These are phyloP conservation scores for Musca vetustissima DNA, from an alignment of 1,140 invertebrate species.

Conservation along the genomic window DNA sequence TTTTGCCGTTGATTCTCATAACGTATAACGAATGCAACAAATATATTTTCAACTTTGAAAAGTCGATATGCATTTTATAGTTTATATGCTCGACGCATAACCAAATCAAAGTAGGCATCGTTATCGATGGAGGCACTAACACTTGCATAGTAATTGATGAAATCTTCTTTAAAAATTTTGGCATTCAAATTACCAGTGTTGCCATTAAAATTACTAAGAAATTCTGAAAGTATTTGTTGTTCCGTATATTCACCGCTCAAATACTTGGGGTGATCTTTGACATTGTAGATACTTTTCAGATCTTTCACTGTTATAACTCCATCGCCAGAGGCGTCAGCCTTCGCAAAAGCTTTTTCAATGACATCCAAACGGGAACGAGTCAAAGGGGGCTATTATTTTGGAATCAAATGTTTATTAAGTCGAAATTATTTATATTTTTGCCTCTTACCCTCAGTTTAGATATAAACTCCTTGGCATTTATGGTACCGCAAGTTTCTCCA, in stretches of 20 bases:
- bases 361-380: conserved; percentile 70
- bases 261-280: conserved; percentile 61
- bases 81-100: conserved; percentile 91
- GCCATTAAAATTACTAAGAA: conserved; percentile 83
- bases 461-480: conserved; percentile 89
- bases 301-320: conserved; percentile 83
- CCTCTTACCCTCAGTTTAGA: conserved; percentile 79
- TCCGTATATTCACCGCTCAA: conserved; percentile 87
- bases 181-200: conserved; percentile 60
- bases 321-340: conserved; percentile 84
- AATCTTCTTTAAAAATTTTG: conserved; percentile 84
- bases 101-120: conserved; percentile 91
- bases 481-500: conserved; percentile 74
- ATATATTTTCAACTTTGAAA: too few relatives aligned
- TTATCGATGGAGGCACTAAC: conserved; percentile 93
- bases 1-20: too few relatives aligned
- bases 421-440: conserved; percentile 33
- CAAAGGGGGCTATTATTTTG: conserved; percentile 88
- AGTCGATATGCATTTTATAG: too few relatives aligned
- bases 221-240: conserved; percentile 77
- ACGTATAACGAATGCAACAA: too few relatives aligned
- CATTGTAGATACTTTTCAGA: conserved; percentile 58
- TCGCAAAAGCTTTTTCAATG: conserved; percentile 83
- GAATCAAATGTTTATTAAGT: conserved; percentile 3
- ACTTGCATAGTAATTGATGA: conserved; percentile 89